Base-by-base conservation (phyloP, 2,888 invertebrate species). In the Parnassius apollo region DNA sequence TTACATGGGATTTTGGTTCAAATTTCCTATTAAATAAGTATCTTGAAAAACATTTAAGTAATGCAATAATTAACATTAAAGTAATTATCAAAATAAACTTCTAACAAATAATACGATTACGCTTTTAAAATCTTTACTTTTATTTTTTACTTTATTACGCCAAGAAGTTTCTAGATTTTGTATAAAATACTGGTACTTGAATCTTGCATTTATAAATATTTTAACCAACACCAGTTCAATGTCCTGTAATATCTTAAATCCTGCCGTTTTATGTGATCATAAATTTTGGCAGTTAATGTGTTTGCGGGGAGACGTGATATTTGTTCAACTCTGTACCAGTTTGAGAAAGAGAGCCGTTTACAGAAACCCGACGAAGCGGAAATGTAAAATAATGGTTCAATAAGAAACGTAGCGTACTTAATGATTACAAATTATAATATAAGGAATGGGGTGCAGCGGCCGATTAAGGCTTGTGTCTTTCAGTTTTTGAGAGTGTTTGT, bases 201-300 rank as follows among this genome's bases (percentile, higher is more conserved):
- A 52, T 45, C 25, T 46, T 53, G 52, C 48, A 57, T 57, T 58
- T 58, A 13, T 42, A 54, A 50, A 49, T 63, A 54, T 54, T 59
- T 59, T 35, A 45, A 45, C 13, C 49, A 49, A 49, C 49, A 46
- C 46, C 61, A 59, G 73, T 73, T 73, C 71, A 71, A 70, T 45
- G 73, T 48, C 62, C 75, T 61, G 60, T 57, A 51, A n/a, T 67
- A 69, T 69, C 65, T 60, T 68, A 66, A 71, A 67, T 65, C 64
- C 59, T 67, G 68, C 66, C 69, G 71, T 76, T 76, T 81, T 75
- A 74, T 77, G 71, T 65, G 70, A 65, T 68, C 75, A 81, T 84
- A 82, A 83, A 85, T 83, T 44, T 81, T 71, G 75, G 72, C 64
- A 73, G 73, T 75, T 78, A 79, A 82, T 79, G 78, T 65, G 70